phyloP scores from a whole-genome alignment of 2,797 vertebrate genomes.

The Potorous gilbertii region DNA sequence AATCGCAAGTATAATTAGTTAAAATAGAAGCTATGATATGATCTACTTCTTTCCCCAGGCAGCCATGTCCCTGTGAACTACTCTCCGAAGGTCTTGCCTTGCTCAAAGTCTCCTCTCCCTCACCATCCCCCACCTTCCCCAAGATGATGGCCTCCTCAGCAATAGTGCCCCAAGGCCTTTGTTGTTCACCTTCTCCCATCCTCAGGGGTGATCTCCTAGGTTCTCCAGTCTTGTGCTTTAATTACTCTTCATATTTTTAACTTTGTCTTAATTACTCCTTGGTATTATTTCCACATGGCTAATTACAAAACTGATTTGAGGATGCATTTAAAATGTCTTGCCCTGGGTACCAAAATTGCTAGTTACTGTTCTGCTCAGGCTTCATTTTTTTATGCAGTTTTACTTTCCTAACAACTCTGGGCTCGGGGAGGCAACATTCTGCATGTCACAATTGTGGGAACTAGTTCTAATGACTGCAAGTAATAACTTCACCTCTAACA shows the following conservation, averaged over 20 bases:
- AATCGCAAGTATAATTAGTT: background rate
- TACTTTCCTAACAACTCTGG: background rate
- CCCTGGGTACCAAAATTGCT: background rate
- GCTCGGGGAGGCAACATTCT: background rate
- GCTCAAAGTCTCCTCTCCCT: background rate
- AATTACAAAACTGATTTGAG: background rate
- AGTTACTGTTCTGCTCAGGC: background rate
- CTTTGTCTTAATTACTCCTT: background rate
- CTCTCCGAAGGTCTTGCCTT: background rate
- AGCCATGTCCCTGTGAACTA: background rate
- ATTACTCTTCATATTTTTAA: background rate
- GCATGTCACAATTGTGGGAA: background rate
- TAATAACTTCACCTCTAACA: background rate
- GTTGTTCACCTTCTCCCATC: background rate
- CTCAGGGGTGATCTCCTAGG: background rate
- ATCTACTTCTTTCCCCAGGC: background rate
- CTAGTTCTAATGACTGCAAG: background rate
- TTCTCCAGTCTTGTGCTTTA: background rate
- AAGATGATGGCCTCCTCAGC: background rate
- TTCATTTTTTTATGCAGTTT: background rate
- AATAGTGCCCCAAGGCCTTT: background rate
- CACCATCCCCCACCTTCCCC: background rate
- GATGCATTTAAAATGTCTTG: background rate
- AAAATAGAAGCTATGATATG: background rate
- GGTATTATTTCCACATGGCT: background rate